Evolutionary conservation across 2,888 invertebrate species (phyloP).

Genomic region (Clusia tigrina): DNA sequence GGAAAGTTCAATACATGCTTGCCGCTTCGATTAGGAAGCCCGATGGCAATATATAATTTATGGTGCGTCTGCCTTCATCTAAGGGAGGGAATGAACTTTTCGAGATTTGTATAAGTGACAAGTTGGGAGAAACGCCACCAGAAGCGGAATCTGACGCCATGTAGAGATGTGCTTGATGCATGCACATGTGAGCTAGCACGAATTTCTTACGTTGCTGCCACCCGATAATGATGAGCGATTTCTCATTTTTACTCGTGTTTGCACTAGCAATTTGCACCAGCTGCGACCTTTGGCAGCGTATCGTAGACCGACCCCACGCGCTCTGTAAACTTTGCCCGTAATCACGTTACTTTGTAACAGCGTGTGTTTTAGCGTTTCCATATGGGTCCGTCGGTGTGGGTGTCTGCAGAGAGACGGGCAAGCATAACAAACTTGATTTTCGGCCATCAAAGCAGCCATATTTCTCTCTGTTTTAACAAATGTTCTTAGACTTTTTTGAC

Average conservation of each 20-base stretch:
- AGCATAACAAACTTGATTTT: conserved; percentile 56
- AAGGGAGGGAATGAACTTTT: background rate
- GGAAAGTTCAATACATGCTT: conserved; percentile 1
- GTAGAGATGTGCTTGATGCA: background rate
- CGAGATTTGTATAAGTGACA: background rate
- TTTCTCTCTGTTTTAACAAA: conserved; percentile 38
- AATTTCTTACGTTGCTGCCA: conserved; percentile 12
- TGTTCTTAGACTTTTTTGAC: conserved; percentile 4
- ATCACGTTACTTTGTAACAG: background rate
- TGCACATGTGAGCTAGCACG: background rate
- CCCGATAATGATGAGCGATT: conserved; percentile 56
- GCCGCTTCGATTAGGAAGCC: background rate
- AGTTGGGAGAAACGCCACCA: background rate
- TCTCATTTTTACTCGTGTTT: conserved; percentile 39
- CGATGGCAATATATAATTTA: conserved; percentile 3
- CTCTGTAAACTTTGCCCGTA: background rate
- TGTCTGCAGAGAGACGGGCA: too few relatives aligned
- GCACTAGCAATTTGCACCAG: conserved; percentile 55
- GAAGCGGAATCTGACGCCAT: background rate
- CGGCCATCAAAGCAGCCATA: conserved; percentile 54
- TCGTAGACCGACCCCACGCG: conserved; percentile 1
- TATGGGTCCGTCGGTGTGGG: conserved; percentile 1
- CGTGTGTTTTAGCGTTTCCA: background rate
- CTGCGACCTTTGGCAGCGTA: conserved; percentile 50
- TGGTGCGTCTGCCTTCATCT: background rate